These are phyloP conservation scores for Cinclus mexicanus DNA, from an alignment of 2,113 vertebrate species.

Conservation along the genomic window DNA sequence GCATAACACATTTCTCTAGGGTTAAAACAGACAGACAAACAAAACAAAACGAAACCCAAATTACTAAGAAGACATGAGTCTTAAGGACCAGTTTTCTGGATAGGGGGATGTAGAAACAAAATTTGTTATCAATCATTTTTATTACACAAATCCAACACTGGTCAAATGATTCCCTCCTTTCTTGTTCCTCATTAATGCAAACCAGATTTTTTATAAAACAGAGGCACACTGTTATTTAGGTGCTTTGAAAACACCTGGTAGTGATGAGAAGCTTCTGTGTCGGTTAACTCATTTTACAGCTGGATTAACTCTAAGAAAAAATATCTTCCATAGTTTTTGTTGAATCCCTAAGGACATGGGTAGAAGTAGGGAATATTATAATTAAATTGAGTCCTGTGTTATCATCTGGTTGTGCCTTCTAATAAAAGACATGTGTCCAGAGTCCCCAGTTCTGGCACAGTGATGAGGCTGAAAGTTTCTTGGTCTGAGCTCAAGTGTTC, in stretches of 20 bases:
- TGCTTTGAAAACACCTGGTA: conserved; percentile 51
- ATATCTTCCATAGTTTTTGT: neutral
- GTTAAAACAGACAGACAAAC: neutral
- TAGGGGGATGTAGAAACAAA: neutral
- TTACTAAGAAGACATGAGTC: neutral
- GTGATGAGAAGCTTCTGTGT: conserved; percentile 12
- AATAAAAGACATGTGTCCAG: neutral
- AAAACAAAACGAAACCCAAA: neutral
- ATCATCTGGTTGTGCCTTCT: neutral
- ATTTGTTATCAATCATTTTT: neutral
- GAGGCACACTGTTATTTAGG: neutral
- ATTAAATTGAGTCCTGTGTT: neutral
- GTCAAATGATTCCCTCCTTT: neutral
- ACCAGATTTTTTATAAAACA: neutral
- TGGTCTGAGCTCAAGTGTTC: neutral
- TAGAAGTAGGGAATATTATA: neutral
- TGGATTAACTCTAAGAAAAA: conserved; percentile 51
- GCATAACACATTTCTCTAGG: neutral
- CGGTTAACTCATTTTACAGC: neutral
- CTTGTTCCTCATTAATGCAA: neutral
- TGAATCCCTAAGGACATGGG: neutral
- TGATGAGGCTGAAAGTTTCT: neutral
- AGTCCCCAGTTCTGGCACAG: neutral
- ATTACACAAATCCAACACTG: neutral
- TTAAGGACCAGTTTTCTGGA: neutral